Base-by-base conservation (phyloP, 2,113 vertebrate genomes). In the Loxodonta africana region DNA sequence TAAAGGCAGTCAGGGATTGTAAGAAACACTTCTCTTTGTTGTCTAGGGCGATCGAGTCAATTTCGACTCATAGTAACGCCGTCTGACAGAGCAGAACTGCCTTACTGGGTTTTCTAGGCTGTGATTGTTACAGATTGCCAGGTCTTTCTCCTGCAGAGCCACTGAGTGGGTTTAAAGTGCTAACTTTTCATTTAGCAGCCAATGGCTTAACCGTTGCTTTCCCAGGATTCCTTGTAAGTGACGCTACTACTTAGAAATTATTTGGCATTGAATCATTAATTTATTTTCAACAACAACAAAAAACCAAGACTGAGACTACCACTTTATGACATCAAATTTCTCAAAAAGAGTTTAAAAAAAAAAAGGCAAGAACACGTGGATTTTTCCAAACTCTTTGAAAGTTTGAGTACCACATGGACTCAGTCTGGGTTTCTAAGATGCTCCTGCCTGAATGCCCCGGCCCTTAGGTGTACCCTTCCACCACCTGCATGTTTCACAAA, bases 241-340 rank as follows among this genome's bases (percentile, higher is more conserved):
- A 65, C 33, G 30, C 30, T 14, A 67, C 65, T 67, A 15, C 67
- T 71, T 71, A 71, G 6, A 71, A 33, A 14, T 71, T n/a, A 71
- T 71, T 73, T 74, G 48, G 51, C 1, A 63, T 93, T 62, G n/a
- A 77, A 26, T 48, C 62, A 62, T 12, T 83, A 25, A 78, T 67
- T 94, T 1, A 0, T 91, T 89, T 92, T 84, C 87, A 90, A 65
- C 48, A 93, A 80, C 41, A 94, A 76, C 30, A 69, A 81, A 44
- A 12, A 57, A 44, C 44, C 8, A 21, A 82, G 17, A 83, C 53
- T 44, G 10, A 94, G 85, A 11, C 41, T 14, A 65, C 81, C 33
- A 37, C 33, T 78, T 69, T 57, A 53, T 88, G 10, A 46, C 18
- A 77, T 33, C 14, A 63, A n/a, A 89, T 91, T 94, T 89, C 33